Evolutionary conservation across 1,140 invertebrate species (phyloP), one percentile per base, ranked within the genome.

Genomic region (Lepidurus arcticus): DNA sequence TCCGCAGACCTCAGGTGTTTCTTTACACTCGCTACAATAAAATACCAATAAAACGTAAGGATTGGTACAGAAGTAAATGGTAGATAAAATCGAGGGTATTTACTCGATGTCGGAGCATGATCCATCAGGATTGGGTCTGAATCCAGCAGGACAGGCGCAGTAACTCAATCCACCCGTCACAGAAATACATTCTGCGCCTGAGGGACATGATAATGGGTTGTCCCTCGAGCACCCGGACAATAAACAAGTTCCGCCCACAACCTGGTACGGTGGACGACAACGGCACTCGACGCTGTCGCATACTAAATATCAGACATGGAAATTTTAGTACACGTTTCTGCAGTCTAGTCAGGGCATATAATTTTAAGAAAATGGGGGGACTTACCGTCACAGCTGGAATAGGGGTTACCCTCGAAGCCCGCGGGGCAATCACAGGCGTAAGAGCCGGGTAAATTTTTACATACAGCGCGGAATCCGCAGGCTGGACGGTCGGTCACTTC

Each of bases 391-490:
- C 94, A 96, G 79, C 91, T 86, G 16, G 90, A 88, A 83, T 93
- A 95, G 8, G 94, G 93, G 86, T 95, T 95, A n/a, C 94, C 94
- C 82, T 92, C 92, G 82, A 92, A 95, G 9, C 92, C 92, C 44
- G 90, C 86, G 0, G 94, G 93, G 83, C 95, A 97, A 82, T 93
- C 92, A 82, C 94, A 97, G 85, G 95, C 94, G 83, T 96, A 97
- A 82, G 93, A 94, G n/a, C 95, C 95, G 0, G 94, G 94, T 65
- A 96, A 85, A 85, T 97, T 97, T 85, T 94, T 95, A 83, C 95
- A 97, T 73, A 95, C 89, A 2, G 94, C 93, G 84, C 95, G 94
- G 7, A 92, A 83, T 1, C 94, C 94, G 85, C 94, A 97, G 4
- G 91, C 89, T 0, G 90, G 88, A 80, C 91, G 92, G 10, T 90